Conservation (phyloP, 2,888 invertebrate genomes). For the Mythimna ferrago region DNA sequence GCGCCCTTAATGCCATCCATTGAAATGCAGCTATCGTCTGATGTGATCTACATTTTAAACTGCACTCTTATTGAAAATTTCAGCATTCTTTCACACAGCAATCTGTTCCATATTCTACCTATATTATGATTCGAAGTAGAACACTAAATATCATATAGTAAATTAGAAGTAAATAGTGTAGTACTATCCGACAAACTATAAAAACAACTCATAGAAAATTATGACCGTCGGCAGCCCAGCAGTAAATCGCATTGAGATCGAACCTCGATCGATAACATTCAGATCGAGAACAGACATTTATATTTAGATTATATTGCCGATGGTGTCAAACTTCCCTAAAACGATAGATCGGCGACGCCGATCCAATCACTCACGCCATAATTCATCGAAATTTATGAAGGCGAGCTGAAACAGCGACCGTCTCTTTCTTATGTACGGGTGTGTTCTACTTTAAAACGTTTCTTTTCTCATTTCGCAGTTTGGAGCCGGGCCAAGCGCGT, state of each 20-base stretch:
- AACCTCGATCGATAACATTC: constrained; percentile 69
- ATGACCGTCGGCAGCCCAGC: constrained; percentile 29
- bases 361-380: constrained; percentile 88
- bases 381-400: constrained; percentile 87
- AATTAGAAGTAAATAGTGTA: constrained; percentile 47
- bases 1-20: constrained; percentile 75
- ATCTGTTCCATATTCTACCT: neutral
- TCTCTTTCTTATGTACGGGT: constrained; percentile 87
- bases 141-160: constrained; percentile 11
- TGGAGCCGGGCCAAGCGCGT: constrained; percentile 91
- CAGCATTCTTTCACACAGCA: constrained; percentile 12
- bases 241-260: constrained; percentile 65
- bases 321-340: constrained; percentile 86
- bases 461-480: constrained; percentile 91
- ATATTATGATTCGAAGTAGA: constrained; percentile 4
- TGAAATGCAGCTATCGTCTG: constrained; percentile 68
- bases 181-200: constrained; percentile 37
- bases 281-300: constrained; percentile 76
- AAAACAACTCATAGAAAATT: constrained; percentile 27
- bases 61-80: constrained; percentile 23
- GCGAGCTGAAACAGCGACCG: constrained; percentile 81
- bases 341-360: constrained; percentile 84
- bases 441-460: constrained; percentile 86
- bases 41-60: constrained; percentile 33
- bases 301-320: constrained; percentile 82